These are phyloP conservation scores for Patella ulyssiponensis DNA, from an alignment of 2,888 invertebrate species.

Conservation along the genomic window DNA sequence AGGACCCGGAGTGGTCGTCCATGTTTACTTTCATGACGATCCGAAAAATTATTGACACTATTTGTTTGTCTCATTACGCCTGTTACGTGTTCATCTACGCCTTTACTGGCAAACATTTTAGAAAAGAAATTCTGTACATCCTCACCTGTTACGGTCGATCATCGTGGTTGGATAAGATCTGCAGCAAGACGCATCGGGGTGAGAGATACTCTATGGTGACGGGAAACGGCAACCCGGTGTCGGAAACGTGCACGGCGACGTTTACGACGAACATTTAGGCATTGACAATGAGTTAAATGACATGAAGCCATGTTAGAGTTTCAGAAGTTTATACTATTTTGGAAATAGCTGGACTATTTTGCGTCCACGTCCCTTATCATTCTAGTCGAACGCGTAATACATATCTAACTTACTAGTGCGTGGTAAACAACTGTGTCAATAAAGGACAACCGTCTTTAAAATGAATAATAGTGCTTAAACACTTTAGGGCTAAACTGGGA, in stretches of 20 bases:
- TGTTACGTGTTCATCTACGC: constrained; percentile 63
- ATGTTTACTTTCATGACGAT: constrained; percentile 48
- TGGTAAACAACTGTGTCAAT: no score
- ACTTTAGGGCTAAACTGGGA: no score
- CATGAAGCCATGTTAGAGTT: no score
- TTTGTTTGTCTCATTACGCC: constrained; percentile 66
- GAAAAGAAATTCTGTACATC: constrained; percentile 43
- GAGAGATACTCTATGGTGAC: constrained; percentile 44
- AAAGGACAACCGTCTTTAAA: no score
- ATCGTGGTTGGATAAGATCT: constrained; percentile 24
- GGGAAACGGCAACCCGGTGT: constrained; percentile 38
- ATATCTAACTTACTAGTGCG: no score
- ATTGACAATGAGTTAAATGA: no score
- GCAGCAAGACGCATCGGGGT: constrained; percentile 26
- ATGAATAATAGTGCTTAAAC: no score
- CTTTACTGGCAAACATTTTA: constrained; percentile 60
- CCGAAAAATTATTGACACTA: constrained; percentile 59
- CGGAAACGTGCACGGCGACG: constrained; percentile 39
- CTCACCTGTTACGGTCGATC: constrained; percentile 36
- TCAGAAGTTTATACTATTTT: no score
- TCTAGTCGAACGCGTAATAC: no score
- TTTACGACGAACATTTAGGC: constrained; percentile 37
- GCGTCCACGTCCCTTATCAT: no score
- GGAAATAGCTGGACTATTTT: no score
- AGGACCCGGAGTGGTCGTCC: constrained; percentile 53